Conservation (phyloP, 2,113 vertebrate genomes). For the Gasterosteus aculeatus region DNA sequence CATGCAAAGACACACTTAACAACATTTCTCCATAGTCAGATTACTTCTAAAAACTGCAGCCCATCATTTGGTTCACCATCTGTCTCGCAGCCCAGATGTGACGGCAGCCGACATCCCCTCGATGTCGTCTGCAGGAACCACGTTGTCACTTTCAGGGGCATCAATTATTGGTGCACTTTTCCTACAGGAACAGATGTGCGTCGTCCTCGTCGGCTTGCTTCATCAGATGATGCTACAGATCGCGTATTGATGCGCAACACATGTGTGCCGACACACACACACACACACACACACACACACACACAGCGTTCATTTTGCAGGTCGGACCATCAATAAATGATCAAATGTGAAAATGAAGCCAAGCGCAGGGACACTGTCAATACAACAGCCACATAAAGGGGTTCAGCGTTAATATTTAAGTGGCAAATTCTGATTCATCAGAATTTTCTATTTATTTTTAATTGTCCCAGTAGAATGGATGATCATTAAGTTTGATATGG, state of each 20-base stretch:
- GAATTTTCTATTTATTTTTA: background rate
- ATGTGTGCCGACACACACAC: conserved; percentile 7
- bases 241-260: conserved; percentile 37
- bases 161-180: conserved; percentile 65
- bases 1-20: conserved; percentile 26
- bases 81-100: conserved; percentile 66
- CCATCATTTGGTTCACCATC: conserved; percentile 60
- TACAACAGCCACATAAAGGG: conserved; percentile 9
- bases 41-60: conserved; percentile 52
- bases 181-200: conserved; percentile 55
- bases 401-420: conserved; percentile 26
- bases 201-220: conserved; percentile 24
- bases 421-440: conserved; percentile 10
- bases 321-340: conserved; percentile 41
- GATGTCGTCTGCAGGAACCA: conserved; percentile 46
- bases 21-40: conserved; percentile 27
- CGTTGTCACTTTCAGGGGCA: conserved; percentile 55
- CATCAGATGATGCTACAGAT: conserved; percentile 29
- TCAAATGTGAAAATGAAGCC: conserved; percentile 33
- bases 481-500: conserved; percentile 1
- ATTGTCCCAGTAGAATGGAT: background rate
- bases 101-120: conserved; percentile 45
- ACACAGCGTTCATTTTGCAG: conserved; percentile 22
- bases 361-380: background rate
- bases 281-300: background rate